These are phyloP conservation scores for Disparrhopalites patrizii DNA, from an alignment of 2,888 invertebrate species.

Conservation along the genomic window DNA sequence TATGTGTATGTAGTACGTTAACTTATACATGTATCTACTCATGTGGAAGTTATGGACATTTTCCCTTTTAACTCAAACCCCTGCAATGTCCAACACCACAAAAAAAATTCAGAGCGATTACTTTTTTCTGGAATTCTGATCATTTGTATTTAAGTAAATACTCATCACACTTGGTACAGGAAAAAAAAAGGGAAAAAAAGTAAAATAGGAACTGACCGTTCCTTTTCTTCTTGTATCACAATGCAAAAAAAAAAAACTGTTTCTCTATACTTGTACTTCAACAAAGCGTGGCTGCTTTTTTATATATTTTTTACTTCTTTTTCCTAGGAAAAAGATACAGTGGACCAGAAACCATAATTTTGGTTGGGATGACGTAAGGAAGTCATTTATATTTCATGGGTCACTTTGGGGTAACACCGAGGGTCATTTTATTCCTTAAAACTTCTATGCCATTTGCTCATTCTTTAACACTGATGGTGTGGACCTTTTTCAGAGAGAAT, in stretches of 20 bases:
- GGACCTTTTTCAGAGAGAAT: background rate
- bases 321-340: background rate
- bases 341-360: conserved; percentile 16
- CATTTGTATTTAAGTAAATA: no score
- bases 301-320: conserved; percentile 5
- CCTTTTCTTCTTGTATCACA: background rate
- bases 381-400: conserved; percentile 47
- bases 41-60: background rate
- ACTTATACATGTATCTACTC: no score
- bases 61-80: background rate
- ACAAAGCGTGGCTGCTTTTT: conserved; percentile 6
- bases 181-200: background rate
- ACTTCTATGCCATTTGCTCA: conserved; percentile 8
- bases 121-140: background rate
- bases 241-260: background rate
- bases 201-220: background rate
- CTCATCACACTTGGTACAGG: no score
- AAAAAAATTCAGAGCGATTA: no score
- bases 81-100: no score
- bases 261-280: no score
- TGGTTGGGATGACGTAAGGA: conserved; percentile 28
- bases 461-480: no score
- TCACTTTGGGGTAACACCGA: conserved; percentile 33
- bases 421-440: conserved; percentile 31
- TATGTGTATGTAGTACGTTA: no score